Conservation (phyloP, 1,140 invertebrate species). For the Riptortus pedestris region DNA sequence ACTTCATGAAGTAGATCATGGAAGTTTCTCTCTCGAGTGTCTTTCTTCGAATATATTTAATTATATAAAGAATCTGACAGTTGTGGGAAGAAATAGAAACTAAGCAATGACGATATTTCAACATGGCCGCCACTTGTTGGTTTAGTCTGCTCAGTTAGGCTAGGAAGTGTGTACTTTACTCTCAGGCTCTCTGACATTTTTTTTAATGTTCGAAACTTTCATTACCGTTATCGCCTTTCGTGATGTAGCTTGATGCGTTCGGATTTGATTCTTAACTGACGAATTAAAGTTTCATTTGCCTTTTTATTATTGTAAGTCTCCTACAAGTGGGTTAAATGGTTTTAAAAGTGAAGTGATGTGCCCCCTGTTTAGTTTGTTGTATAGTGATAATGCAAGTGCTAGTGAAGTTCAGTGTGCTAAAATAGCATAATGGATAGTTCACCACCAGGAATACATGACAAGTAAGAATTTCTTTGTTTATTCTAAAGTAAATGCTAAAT, state of each 20-base stretch:
- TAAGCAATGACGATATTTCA: too few relatives aligned
- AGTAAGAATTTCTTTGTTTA: slow-evolving; percentile 26
- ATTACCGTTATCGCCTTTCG: neutral
- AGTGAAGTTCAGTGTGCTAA: slow-evolving; percentile 13
- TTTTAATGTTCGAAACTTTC: neutral
- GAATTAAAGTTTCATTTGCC: neutral
- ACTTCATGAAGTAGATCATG: too few relatives aligned
- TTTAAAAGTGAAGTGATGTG: slow-evolving; percentile 34
- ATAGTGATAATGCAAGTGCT: slow-evolving; percentile 26
- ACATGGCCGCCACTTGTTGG: slow-evolving; percentile 42
- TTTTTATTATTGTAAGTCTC: too few relatives aligned
- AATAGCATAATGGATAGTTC: slow-evolving; percentile 28
- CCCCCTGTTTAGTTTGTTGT: slow-evolving; percentile 27
- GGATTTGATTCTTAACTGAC: neutral
- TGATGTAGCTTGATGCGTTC: neutral
- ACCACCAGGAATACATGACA: slow-evolving; percentile 28
- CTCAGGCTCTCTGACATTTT: neutral
- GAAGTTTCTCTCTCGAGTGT: too few relatives aligned
- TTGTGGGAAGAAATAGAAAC: too few relatives aligned
- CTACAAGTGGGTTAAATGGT: slow-evolving; percentile 19
- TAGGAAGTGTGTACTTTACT: slow-evolving; percentile 18
- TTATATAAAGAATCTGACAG: too few relatives aligned
- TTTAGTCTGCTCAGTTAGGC: slow-evolving; percentile 37
- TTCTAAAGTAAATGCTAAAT: slow-evolving; percentile 15
- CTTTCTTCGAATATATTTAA: too few relatives aligned